Base-by-base conservation (phyloP, 2,888 invertebrate species). In the Frankliniella intonsa region DNA sequence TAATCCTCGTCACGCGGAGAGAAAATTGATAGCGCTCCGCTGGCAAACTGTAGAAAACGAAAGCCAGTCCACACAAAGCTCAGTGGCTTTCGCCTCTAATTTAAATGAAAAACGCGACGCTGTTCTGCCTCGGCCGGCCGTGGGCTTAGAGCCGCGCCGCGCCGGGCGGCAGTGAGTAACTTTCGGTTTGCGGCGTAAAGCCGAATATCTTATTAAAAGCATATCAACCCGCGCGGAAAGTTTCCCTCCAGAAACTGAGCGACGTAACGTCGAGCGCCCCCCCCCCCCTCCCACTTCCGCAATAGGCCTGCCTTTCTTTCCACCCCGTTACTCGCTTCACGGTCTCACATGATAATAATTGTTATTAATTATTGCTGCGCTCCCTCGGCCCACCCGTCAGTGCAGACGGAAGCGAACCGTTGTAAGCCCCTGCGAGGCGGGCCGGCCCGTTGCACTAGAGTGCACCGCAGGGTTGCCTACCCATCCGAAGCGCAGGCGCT, bases 161-260 rank as follows among this genome's bases (percentile, higher is more conserved):
- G 55, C 55, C 55, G 62, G 19, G 62, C 14, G 62, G 62, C 11
- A 62, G 62, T 62, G n/a, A 62, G 62, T 62, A 14, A 62, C 12
- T 62, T 62, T 62, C 62, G 62, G 14, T 17, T n/a, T 0, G 62
- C 62, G 62, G 62, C 62, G 62, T 62, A 62, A 62, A 62, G 62
- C 17, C 62, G 62, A 62, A 62, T 62, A 62, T 62, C 62, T 62
- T 62, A 62, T 62, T 62, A 62, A 62, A 62, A 62, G 62, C 62
- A 62, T 62, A 62, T 62, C 62, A 62, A n/a, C 62, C 62, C 14
- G 62, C 19, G 62, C 62, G 62, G 62, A 62, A 62, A 62, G 62
- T 62, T 62, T 62, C 19, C 62, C 62, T 10, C 14, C 62, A 14
- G 62, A 62, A 62, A 62, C 62, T 62, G 62, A 62, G 62, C 17